These are phyloP conservation scores for Spodoptera litura DNA, from an alignment of 1,140 invertebrate genomes.

Conservation along the genomic window DNA sequence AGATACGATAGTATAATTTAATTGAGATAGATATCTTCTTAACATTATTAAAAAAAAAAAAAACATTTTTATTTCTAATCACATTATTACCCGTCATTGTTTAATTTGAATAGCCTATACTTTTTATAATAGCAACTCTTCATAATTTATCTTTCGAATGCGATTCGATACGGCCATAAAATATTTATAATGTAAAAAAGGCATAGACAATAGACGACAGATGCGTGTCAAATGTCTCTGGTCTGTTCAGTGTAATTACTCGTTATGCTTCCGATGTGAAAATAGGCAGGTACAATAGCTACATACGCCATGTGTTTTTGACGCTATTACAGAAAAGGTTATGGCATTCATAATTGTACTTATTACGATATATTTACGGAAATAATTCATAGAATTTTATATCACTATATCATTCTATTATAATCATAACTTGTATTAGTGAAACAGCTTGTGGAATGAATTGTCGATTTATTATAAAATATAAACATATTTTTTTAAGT, in stretches of 20 bases:
- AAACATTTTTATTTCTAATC: too few species aligned
- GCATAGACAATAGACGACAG: constrained; percentile 62
- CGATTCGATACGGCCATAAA: constrained; percentile 21
- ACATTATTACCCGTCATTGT: too few species aligned
- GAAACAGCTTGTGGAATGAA: too few species aligned
- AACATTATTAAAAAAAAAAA: too few species aligned
- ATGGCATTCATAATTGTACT: background rate
- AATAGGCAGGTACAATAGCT: constrained; percentile 36
- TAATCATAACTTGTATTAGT: too few species aligned
- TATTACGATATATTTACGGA: background rate
- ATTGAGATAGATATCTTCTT: too few species aligned
- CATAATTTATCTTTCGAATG: background rate
- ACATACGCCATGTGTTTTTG: constrained; percentile 42
- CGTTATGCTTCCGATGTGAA: constrained; percentile 46
- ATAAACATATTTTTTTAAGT: too few species aligned
- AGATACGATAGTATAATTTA: too few species aligned
- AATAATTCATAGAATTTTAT: background rate
- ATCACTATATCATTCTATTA: too few species aligned
- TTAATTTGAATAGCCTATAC: background rate
- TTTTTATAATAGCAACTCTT: background rate
- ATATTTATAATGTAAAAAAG: constrained; percentile 37
- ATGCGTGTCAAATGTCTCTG: constrained; percentile 71
- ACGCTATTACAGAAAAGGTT: constrained; percentile 34
- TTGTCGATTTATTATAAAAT: too few species aligned
- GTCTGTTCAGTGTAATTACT: constrained; percentile 48